These are phyloP conservation scores for Chascanopsetta lugubris DNA, from an alignment of 2,113 vertebrate genomes.

Conservation along the genomic window DNA sequence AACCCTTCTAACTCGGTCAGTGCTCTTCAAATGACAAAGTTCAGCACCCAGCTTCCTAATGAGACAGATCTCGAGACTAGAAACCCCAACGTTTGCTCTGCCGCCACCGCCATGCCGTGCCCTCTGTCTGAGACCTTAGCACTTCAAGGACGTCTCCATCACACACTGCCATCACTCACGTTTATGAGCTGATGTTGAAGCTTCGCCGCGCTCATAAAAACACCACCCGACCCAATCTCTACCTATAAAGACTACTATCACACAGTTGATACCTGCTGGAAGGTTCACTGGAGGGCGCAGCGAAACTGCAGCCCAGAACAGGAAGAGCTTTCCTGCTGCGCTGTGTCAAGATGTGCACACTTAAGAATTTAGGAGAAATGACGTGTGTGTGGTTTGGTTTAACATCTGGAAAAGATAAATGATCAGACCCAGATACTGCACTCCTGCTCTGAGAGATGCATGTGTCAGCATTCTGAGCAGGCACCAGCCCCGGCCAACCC, in stretches of 20 bases:
- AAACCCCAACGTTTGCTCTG: not conserved
- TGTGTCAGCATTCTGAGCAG: not conserved
- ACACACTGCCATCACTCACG: constrained; percentile 35
- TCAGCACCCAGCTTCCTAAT: not conserved
- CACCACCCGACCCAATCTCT: constrained; percentile 14
- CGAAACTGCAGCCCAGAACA: not conserved
- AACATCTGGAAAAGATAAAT: not conserved
- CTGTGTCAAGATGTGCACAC: not conserved
- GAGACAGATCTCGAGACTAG: not conserved
- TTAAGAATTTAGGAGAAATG: not conserved
- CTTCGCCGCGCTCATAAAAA: constrained; percentile 33
- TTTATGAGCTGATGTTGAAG: constrained; percentile 42
- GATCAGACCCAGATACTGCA: not conserved
- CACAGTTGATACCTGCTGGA: constrained; percentile 24
- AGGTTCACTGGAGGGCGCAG: constrained; percentile 13
- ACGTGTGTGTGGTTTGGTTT: not conserved
- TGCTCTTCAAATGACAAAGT: not conserved
- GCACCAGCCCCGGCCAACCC: not conserved
- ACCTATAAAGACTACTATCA: constrained; percentile 34
- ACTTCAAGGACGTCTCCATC: constrained; percentile 41
- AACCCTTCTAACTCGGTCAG: not conserved
- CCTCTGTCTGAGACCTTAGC: constrained; percentile 22
- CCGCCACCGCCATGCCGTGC: not conserved
- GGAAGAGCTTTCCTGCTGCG: constrained; percentile 1
- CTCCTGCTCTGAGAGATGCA: not conserved